phyloP scores from a whole-genome alignment of 2,888 invertebrate species.

The Petrolisthes manimaculis region DNA sequence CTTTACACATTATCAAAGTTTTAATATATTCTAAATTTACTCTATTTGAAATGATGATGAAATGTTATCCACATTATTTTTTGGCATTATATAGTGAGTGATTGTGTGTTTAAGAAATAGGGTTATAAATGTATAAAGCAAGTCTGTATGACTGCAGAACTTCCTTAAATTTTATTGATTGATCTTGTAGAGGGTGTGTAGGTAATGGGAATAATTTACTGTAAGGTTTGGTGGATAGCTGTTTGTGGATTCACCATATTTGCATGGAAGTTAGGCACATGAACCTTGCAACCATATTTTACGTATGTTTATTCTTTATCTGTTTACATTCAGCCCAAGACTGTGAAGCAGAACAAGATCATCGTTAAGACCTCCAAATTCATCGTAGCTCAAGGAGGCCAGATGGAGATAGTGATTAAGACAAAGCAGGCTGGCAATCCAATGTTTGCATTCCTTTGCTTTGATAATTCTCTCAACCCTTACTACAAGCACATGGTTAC shows the following conservation, averaged over 20 bases:
- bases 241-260: background rate
- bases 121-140: too few species aligned
- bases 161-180: too few species aligned
- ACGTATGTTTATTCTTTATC: background rate
- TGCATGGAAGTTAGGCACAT: background rate
- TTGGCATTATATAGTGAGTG: too few species aligned
- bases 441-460: constrained; percentile 93
- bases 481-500: constrained; percentile 83
- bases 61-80: too few species aligned
- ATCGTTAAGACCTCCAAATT: constrained; percentile 95
- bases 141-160: too few species aligned
- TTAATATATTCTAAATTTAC: too few species aligned
- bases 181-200: too few species aligned
- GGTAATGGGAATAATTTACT: too few species aligned
- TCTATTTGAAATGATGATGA: too few species aligned
- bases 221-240: too few species aligned
- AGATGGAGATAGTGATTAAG: constrained; percentile 98
- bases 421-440: constrained; percentile 95
- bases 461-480: constrained; percentile 84
- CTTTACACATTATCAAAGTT: background rate
- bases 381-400: constrained; percentile 87
- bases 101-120: too few species aligned
- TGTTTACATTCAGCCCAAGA: constrained; percentile 76
- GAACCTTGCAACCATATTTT: background rate
- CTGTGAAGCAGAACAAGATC: constrained; percentile 87